phyloP scores from a whole-genome alignment of 2,797 vertebrate genomes.

The Enteromius unitaeniatus region DNA sequence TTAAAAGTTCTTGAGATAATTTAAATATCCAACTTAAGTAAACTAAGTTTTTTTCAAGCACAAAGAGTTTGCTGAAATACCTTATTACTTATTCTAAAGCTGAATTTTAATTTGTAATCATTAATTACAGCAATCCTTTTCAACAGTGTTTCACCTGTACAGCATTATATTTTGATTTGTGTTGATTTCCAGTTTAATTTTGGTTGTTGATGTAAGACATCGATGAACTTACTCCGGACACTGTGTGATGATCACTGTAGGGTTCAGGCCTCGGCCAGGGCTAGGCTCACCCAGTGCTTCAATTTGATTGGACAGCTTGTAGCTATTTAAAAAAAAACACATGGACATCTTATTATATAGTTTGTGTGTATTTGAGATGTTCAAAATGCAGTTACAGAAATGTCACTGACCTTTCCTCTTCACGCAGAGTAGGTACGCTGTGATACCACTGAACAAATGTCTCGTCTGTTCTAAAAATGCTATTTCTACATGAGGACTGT shows the following conservation, averaged over 20 bases:
- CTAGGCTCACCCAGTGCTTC: conserved; percentile 80
- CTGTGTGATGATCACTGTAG: conserved; percentile 87
- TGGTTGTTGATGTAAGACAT: background rate
- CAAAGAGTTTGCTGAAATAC: background rate
- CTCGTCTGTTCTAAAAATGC: conserved; percentile 77
- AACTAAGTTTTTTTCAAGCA: background rate
- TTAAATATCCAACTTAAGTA: background rate
- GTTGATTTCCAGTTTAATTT: background rate
- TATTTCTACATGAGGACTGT: conserved; percentile 88
- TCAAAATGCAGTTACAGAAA: background rate
- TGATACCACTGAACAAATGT: conserved; percentile 85
- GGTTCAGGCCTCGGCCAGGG: conserved; percentile 72
- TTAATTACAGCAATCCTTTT: background rate
- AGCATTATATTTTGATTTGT: background rate
- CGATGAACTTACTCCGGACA: conserved; percentile 83
- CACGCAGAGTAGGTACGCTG: conserved; percentile 79
- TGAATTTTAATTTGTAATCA: background rate
- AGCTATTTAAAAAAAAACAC: conserved; percentile 71
- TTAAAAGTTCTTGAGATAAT: background rate
- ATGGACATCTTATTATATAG: background rate
- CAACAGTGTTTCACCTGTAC: background rate
- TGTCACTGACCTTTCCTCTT: conserved; percentile 81
- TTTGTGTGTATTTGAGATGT: background rate
- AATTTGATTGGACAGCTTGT: conserved; percentile 87
- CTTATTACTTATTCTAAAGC: background rate